Base-by-base conservation (phyloP, 2,113 vertebrate species). In the Brienomyrus brachyistius region DNA sequence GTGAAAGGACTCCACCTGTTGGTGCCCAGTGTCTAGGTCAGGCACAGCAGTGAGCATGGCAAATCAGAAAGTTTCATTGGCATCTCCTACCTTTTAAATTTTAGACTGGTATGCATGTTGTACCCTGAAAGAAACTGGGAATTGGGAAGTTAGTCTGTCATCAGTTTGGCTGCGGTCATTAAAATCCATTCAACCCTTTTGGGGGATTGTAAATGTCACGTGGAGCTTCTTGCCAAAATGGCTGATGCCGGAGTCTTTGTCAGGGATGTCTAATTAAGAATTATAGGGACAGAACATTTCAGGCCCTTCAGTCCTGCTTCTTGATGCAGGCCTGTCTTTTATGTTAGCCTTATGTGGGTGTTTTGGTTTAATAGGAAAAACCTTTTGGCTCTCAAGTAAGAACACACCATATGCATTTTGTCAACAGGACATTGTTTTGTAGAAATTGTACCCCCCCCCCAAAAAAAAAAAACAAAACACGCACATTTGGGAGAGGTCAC, bases 1-100 rank as follows among this genome's bases (percentile, higher is more conserved):
- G 94, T 93, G 94, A 95, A 95, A 95, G 92, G 91, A 95, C 95
- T 93, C 95, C 95, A 95, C 95, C 95, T 95, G 95, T 96, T 95
- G 94, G 93, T 94, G 92, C 94, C 92, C 92, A 17, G 93, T 40
- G 93, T 92, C 92, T 92, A 90, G 90, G 86, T 89, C 88, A 90
- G 90, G 89, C 89, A 15, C 86, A 21, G 10, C 23, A 50, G 83
- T 86, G 35, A 80, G 74, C n/a, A 31, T 54, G n/a, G 51, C 31
- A 52, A 23, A 48, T 48, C 3, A 21, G 23, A 86, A 48, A 50
- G 83, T 86, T 80, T 80, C 74, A 80, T 80, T 80, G 74, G 35
- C 35, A 40, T 43, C 15, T 40, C 35, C 19, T 13, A 40, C 74
- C 27, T 77, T 56, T 80, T 19, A 80, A 19, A 27, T 48, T 86